Evolutionary conservation across 2,797 vertebrate genomes (phyloP), one percentile per base, ranked within the genome.

Genomic region (Euphonia xanthogaster): DNA sequence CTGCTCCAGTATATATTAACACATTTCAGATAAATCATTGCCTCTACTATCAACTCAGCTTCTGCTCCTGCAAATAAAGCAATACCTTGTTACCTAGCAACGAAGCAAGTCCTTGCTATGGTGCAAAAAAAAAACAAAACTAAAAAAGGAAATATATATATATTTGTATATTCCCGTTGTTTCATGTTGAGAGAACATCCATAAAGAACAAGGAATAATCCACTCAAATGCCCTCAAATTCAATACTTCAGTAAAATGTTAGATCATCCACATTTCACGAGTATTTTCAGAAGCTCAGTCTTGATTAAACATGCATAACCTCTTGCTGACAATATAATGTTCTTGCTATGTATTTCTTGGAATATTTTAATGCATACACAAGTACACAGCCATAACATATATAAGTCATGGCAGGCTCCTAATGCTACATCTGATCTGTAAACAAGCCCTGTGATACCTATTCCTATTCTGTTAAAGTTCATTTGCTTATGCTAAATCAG

Each of bases 11-110:
- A 90, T 76, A 88, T 82, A 90, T 94, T 97, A 97, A 96, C 90
- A 95, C 19, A 95, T 77, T 97, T 89, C 31, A 16, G 94, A 98
- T 97, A 98, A 98, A 96, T 96, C 97, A 96, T 63, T 96, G 96
- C 96, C 90, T 95, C 91, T 85, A 96, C 95, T 96, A 97, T 71
- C 78, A 96, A 97, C 93, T 96, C 96, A 97, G 97, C 85, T 94
- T 95, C 91, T 97, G 91, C 67, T 90, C 91, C 91, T 93, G 97
- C 97, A 97, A 98, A 98, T 98, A 98, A 98, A 98, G 98, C 97
- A 97, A 98, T 98, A 97, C 97, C 97, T 97, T 98, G 99, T 99
- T 99, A 98, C 99, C 98, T 98, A 98, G 99, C 98, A 99, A 99
- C 99, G 94, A 90, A 89, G 93, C 97, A 98, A 98, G 94, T 98